phyloP scores from a whole-genome alignment of 2,113 vertebrate species.

The Cyphomyrus plagiostoma region DNA sequence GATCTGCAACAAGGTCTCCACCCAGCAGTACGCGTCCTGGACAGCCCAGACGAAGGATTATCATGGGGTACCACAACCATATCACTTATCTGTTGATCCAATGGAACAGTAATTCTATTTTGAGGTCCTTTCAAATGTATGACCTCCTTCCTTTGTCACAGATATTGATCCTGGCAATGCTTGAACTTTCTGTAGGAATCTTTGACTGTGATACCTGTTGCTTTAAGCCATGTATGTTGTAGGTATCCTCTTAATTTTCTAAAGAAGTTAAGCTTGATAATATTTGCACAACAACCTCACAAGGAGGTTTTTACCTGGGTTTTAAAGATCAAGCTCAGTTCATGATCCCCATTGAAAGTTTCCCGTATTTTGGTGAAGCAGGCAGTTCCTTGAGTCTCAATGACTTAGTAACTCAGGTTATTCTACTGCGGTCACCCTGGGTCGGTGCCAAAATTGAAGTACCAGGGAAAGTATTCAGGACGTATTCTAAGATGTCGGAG shows the following conservation, averaged over 20 bases:
- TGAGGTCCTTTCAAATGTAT: neutral
- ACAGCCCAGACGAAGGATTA: neutral
- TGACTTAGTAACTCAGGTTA: neutral
- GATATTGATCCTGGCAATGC: neutral
- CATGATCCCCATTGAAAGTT: neutral
- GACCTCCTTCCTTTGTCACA: neutral
- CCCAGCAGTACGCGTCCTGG: neutral
- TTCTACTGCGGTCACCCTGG: neutral
- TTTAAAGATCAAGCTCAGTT: neutral
- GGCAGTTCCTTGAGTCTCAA: neutral
- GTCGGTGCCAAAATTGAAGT: neutral
- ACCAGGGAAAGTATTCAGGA: neutral
- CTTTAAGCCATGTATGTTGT: neutral
- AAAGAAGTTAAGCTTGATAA: neutral
- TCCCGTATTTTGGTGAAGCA: neutral
- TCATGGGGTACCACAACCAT: neutral
- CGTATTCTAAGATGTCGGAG: neutral
- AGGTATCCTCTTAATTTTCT: neutral
- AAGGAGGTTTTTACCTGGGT: neutral
- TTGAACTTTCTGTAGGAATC: neutral
- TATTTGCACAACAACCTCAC: neutral
- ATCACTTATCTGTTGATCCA: neutral
- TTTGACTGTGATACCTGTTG: neutral
- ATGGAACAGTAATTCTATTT: neutral
- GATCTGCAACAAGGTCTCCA: neutral